phyloP scores from a whole-genome alignment of 2,113 vertebrate species.

The Chlamydotis undulata region DNA sequence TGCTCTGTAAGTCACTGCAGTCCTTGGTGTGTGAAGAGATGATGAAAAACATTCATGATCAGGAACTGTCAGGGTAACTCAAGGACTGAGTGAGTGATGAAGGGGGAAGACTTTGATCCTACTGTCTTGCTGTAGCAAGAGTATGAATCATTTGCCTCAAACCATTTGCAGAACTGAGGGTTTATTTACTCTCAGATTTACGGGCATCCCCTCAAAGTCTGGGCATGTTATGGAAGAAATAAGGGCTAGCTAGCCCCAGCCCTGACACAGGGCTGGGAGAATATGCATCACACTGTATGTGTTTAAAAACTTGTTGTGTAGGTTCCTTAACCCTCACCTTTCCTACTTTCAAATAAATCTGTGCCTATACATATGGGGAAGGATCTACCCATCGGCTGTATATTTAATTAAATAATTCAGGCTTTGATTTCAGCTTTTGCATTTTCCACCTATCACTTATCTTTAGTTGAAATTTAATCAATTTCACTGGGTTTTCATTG shows the following conservation, averaged over 20 bases:
- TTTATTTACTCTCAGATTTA: neutral
- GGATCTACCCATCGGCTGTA: neutral
- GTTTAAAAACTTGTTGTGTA: neutral
- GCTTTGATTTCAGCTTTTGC: neutral
- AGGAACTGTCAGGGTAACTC: neutral
- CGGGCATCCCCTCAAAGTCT: neutral
- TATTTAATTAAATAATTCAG: neutral
- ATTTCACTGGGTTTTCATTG: neutral
- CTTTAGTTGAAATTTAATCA: neutral
- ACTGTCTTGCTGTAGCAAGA: neutral
- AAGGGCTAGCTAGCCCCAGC: neutral
- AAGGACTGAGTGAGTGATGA: neutral
- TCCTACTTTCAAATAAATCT: neutral
- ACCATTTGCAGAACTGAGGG: neutral
- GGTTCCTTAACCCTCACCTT: neutral
- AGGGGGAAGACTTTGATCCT: neutral
- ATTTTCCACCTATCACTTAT: neutral
- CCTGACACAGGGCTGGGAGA: neutral
- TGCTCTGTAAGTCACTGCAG: neutral
- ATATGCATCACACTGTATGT: neutral
- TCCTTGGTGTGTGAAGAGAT: neutral
- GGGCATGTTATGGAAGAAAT: neutral
- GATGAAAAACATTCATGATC: neutral
- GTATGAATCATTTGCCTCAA: neutral
- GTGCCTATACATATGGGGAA: neutral